Base-by-base conservation (phyloP, 2,797 vertebrate genomes). In the Chromis chromis region DNA sequence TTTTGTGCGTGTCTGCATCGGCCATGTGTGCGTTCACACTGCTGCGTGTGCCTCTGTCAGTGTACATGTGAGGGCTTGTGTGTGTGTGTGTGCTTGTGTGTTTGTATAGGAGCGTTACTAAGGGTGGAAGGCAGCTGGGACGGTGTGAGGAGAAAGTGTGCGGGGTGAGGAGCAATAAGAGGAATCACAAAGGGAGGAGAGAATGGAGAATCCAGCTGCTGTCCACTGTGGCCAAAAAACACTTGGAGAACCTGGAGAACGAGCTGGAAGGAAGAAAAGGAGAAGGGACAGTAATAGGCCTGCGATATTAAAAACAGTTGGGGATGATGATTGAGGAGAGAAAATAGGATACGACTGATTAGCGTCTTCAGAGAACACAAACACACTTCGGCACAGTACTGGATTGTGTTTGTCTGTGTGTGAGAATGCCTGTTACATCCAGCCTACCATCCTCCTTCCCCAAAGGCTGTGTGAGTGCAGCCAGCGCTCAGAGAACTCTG, bases 141-240 rank as follows among this genome's bases (percentile, higher is more conserved):
- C 70, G 27, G 69, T 61, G 33, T 6, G 48, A 58, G 71, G 63
- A 82, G 78, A 84, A 86, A 86, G 78, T 66, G 76, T n/a, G 65
- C 6, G 0, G 55, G 59, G 44, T 50, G 62, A 78, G 52, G 66
- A 75, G 55, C 49, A 53, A 58, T 48, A 52, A 44, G 33, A 84
- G 78, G 64, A 82, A 80, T 84, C 82, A 82, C 73, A 76, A 84
- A 85, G 78, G 80, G 73, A 69, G 77, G 82, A 81, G 67, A 83
- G 75, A 91, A 87, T 82, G 76, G 77, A 88, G 76, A 86, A 86
- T 80, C 81, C 92, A 93, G 91, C 89, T 92, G 91, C 69, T 65
- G 16, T 86, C 69, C 40, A 21, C 69, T 5, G 57, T n/a, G 85
- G 82, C 87, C 86, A 88, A 82, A 88, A 82, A 78, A 77, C 36